Evolutionary conservation across 2,888 invertebrate species (phyloP).

Genomic region (Xylophagus ater): DNA sequence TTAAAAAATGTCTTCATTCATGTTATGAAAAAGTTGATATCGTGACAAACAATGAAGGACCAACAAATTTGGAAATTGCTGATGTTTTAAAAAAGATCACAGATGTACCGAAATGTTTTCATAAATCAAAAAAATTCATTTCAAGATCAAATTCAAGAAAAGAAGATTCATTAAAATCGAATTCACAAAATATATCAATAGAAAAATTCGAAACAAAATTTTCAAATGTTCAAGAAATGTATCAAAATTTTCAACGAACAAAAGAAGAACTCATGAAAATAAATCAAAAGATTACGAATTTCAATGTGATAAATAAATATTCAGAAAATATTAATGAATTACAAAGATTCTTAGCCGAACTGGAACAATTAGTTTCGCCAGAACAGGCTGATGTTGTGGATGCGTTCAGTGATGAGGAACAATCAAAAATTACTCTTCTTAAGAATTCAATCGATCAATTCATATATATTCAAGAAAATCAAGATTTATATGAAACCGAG

Average conservation of each 20-base stretch:
- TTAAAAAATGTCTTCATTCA: too few relatives aligned
- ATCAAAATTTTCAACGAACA: not conserved
- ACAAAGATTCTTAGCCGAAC: conserved; percentile 1
- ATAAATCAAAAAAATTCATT: too few relatives aligned
- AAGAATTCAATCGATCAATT: conserved; percentile 4
- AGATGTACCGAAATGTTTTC: too few relatives aligned
- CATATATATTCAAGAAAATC: conserved; percentile 6
- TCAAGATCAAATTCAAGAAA: too few relatives aligned
- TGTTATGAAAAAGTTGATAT: too few relatives aligned
- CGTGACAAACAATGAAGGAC: too few relatives aligned
- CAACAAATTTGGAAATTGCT: too few relatives aligned
- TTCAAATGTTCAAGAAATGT: not conserved
- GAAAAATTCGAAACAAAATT: not conserved
- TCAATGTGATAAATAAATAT: not conserved
- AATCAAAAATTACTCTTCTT: not conserved
- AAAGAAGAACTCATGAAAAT: not conserved
- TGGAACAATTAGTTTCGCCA: conserved; percentile 5
- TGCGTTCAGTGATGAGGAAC: not conserved
- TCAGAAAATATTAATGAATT: not conserved
- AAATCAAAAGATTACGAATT: not conserved
- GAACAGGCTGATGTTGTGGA: not conserved
- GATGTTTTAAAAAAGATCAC: too few relatives aligned
- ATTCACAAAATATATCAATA: not conserved
- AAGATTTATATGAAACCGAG: not conserved
- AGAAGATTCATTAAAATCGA: conserved; percentile 5